Evolutionary conservation across 2,113 vertebrate genomes (phyloP).

Genomic region (Poicephalus gulielmi): DNA sequence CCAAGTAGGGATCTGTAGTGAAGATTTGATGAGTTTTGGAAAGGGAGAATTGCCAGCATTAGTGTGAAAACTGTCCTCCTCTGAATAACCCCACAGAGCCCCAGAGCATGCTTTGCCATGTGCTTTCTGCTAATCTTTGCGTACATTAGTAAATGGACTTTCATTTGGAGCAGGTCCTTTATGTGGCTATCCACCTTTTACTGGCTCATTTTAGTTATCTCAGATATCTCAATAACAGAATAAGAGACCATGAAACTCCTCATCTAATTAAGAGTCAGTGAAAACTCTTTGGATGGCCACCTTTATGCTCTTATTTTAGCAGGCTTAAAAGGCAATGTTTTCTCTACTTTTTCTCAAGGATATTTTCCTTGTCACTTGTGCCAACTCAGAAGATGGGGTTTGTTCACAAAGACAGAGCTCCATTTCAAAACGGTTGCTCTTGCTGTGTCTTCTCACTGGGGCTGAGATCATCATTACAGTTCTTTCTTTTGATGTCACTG

Average conservation of each 20-base stretch:
- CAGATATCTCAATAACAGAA: not conserved
- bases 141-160: not conserved
- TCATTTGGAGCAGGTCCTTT: not conserved
- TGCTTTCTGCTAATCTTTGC: not conserved
- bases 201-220: not conserved
- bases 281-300: not conserved
- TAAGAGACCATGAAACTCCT: not conserved
- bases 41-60: not conserved
- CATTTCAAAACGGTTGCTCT: not conserved
- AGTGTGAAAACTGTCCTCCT: not conserved
- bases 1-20: not conserved
- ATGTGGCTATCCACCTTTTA: not conserved
- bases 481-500: not conserved
- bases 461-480: not conserved
- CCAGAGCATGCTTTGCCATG: not conserved
- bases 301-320: not conserved
- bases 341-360: not conserved
- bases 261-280: not conserved
- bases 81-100: accelerated
- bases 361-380: not conserved
- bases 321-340: not conserved
- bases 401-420: not conserved
- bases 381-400: not conserved
- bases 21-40: not conserved
- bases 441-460: accelerated